Base-by-base conservation (phyloP, 1,140 invertebrate species). In the Apis cerana region DNA sequence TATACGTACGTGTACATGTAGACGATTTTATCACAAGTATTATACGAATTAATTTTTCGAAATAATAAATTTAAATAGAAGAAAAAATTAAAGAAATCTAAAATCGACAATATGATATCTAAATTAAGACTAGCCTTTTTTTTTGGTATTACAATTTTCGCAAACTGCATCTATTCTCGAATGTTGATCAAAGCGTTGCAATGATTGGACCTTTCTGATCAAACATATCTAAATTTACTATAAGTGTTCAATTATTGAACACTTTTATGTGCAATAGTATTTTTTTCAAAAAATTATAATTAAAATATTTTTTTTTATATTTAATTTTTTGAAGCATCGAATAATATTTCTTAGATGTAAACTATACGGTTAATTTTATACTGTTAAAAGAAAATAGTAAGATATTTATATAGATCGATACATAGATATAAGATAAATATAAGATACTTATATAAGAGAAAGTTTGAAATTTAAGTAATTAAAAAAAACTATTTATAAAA, bases 201-300 rank as follows among this genome's bases (percentile, higher is more conserved):
- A 13, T 17, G 80, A 82, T 82, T 82, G 80, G 74, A 69, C 56
- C 48, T 69, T 76, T 76, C 48, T 27, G 21, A 82, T 82, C 80
- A 27, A 69, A 76, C 56, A 8, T 2, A 76, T 21, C 11, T 43
- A 52, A 65, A 33, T 52, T 48, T 50, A 8, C 58, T 50, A 13
- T 43, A 13, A 23, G 27, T 23, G 12, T 52, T 67, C 5, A 12
- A 17, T 21, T 23, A 21, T 54, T 54, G 15, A 2, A 74, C 1
- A 58, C 68, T 33, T 27, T 1, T n/a, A 67, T 27, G 21, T 17
- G 43, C 10, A 67, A 33, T 10, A 65, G 10, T 23, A 54, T 74
- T 43, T n/a, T 21, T 13, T 9, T 19, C 1, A 10, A 43, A 19
- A n/a, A 72, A 72, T 19, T 72, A 54, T 70, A 70, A 68, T 70